Conservation (phyloP, 2,797 vertebrate species). For the Pantherophis alleghaniensis region DNA sequence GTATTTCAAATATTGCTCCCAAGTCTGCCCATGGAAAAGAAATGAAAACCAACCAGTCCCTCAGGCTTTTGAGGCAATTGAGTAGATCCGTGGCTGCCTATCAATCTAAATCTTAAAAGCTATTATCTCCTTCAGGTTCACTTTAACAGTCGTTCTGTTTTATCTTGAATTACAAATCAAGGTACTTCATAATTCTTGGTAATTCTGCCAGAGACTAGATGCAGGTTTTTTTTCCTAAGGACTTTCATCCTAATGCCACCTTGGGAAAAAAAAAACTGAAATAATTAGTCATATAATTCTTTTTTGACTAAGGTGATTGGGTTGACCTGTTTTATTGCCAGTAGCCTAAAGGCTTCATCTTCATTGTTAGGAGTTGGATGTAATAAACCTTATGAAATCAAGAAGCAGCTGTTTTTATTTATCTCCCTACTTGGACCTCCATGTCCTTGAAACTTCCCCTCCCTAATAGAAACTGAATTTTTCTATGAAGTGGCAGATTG, state of each 20-base stretch:
- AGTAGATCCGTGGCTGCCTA: background rate
- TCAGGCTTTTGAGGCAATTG: background rate
- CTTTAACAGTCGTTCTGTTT: background rate
- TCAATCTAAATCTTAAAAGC: conserved; percentile 16
- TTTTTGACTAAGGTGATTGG: background rate
- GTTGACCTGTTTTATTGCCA: background rate
- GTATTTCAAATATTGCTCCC: background rate
- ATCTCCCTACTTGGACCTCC: background rate
- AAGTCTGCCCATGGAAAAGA: background rate
- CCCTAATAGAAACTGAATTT: background rate
- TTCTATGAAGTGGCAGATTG: background rate
- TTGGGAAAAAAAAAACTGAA: background rate
- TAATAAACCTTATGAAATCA: background rate
- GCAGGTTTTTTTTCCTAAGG: background rate
- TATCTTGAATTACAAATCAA: background rate
- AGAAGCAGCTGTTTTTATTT: background rate
- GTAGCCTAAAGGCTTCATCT: background rate
- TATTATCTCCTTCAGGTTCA: background rate
- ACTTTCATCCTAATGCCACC: background rate
- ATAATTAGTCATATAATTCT: background rate
- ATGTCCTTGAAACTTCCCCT: background rate
- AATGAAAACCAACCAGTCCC: conserved; percentile 7
- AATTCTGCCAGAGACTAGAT: background rate
- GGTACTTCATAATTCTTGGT: background rate
- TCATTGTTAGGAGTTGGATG: background rate